Evolutionary conservation across 2,888 invertebrate species (phyloP).

Genomic region (Tetropium fuscum): DNA sequence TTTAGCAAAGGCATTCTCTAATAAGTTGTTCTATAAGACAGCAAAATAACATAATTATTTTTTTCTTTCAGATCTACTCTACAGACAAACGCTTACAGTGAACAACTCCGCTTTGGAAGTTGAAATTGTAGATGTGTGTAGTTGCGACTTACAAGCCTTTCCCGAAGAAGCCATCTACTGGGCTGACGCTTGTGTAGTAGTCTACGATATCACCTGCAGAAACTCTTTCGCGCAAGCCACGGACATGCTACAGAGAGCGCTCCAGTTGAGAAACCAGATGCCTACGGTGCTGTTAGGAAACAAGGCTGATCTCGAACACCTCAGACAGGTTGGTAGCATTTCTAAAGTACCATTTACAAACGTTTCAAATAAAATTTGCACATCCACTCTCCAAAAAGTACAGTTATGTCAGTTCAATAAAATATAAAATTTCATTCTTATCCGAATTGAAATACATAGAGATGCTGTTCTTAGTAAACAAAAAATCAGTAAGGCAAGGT

Average conservation of each 20-base stretch:
- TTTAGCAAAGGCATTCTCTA: not conserved
- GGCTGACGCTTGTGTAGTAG: conserved; percentile 83
- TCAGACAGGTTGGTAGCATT: conserved; percentile 73
- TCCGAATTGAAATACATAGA: too few relatives aligned
- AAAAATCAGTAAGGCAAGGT: too few relatives aligned
- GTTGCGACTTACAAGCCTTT: conserved; percentile 70
- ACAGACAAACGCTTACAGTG: conserved; percentile 79
- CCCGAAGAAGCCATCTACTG: conserved; percentile 76
- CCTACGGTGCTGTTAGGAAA: conserved; percentile 78
- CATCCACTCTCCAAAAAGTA: too few relatives aligned
- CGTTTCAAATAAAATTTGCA: too few relatives aligned
- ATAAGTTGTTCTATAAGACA: too few relatives aligned
- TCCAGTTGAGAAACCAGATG: conserved; percentile 67
- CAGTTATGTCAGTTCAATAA: too few relatives aligned
- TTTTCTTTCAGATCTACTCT: conserved; percentile 77
- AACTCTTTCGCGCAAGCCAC: conserved; percentile 78
- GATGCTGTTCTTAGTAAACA: too few relatives aligned
- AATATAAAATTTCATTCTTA: too few relatives aligned
- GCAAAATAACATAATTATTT: conserved; percentile 23
- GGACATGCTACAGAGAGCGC: conserved; percentile 72
- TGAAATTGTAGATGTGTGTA: conserved; percentile 84
- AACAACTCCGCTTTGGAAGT: conserved; percentile 80
- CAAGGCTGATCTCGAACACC: conserved; percentile 83
- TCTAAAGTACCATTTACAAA: not conserved
- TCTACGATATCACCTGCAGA: conserved; percentile 82